Evolutionary conservation across 2,113 vertebrate species (phyloP), one percentile per base, ranked within the genome.

Genomic region (Phoxinus phoxinus): DNA sequence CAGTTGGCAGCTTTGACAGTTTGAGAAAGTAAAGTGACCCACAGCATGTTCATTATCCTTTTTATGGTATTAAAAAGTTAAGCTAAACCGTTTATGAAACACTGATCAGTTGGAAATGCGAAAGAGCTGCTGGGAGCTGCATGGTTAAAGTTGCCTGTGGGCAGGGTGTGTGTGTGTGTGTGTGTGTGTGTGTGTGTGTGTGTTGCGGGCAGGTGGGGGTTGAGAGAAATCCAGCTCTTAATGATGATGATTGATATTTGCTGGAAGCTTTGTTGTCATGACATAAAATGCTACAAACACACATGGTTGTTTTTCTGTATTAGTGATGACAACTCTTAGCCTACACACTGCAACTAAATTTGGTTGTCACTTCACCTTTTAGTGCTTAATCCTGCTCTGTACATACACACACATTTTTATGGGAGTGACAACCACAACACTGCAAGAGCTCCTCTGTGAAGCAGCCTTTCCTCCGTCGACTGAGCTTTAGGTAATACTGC

Each of bases 71-170:
- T 41, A 79, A 58, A 79, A 37, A 37, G 4, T 58, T 7, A 58
- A 59, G 23, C 27, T 30, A 58, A 79, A 41, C 53, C 1, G 0
- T 79, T 59, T 37, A 61, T 41, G 51, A 51, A 81, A 53, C 25
- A 69, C 41, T 35, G 61, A 53, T 69, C 63, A 41, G 67, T 58
- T 41, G 13, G 19, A 56, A 72, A 83, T 25, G 30, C 37, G 65
- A 83, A 72, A 72, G 48, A 17, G 61, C 27, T 32, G 41, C 61
- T 69, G 25, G 67, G 56, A 75, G 59, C 67, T 71, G 3, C 61
- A 83, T 63, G 8, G 69, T 85, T 87, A 76, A 77, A 88, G 63
- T 63, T 85, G 63, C 87, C 79, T 73, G 63, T 13, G 61, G 84
- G 65, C 65, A 77, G 72, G 72, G 86, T 7, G 79, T 67, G n/a